Conservation (phyloP, 2,113 vertebrate species). For the Mola mola region DNA sequence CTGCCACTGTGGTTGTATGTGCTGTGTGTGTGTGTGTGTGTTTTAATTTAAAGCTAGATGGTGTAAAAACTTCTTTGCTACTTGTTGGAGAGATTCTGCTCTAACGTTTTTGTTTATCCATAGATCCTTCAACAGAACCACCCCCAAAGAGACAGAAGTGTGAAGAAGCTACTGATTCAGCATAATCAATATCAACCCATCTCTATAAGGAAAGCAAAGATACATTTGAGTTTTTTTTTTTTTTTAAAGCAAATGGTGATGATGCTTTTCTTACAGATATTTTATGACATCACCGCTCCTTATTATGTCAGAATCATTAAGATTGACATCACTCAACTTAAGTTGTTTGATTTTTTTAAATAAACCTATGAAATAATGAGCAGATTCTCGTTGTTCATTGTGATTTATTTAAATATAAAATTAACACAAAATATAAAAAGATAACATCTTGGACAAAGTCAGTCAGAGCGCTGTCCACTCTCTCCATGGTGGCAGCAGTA, state of each 20-base stretch:
- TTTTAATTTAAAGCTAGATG: no score
- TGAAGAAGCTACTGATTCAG: conserved; percentile 54
- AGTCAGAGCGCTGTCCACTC: background rate
- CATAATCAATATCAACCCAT: background rate
- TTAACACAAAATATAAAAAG: conserved; percentile 40
- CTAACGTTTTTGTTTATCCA: conserved; percentile 11
- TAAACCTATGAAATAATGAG: conserved; percentile 35
- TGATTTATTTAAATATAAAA: conserved; percentile 65
- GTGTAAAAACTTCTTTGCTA: no score
- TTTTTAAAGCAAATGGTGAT: background rate
- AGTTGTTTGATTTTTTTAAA: conserved; percentile 59
- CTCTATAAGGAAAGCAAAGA: background rate
- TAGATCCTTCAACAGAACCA: conserved; percentile 83
- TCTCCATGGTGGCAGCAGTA: background rate
- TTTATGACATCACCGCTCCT: background rate
- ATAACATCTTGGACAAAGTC: conserved; percentile 2
- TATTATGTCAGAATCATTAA: no score
- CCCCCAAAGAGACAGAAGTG: conserved; percentile 85
- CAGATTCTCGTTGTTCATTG: background rate
- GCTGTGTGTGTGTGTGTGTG: no score
- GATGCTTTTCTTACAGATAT: background rate
- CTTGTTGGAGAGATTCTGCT: no score
- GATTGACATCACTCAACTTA: no score
- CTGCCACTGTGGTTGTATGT: no score
- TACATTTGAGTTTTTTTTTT: background rate